These are phyloP conservation scores for Hycleus phaleratus DNA, from an alignment of 1,140 invertebrate genomes.

Conservation along the genomic window DNA sequence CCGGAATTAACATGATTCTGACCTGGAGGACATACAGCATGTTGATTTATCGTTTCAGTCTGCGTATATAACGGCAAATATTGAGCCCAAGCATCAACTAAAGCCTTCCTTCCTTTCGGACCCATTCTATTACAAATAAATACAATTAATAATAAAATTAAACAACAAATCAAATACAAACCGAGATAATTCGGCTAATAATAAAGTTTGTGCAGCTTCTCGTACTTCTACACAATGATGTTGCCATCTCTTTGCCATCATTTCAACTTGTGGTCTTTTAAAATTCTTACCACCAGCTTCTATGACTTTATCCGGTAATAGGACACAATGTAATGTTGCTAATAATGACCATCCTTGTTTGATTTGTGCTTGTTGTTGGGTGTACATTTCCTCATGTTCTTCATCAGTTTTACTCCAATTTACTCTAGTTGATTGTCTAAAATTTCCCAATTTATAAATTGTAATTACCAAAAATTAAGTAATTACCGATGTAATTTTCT, in stretches of 20 bases:
- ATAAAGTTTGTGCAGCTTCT: conserved; percentile 91
- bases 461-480: conserved; percentile 8
- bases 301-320: conserved; percentile 79
- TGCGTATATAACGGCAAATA: conserved; percentile 85
- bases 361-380: conserved; percentile 81
- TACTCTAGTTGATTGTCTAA: conserved; percentile 41
- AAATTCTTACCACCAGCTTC: conserved; percentile 66
- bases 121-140: conserved; percentile 56
- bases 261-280: conserved; percentile 90
- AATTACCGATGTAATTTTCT: conserved; percentile 53
- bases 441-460: not conserved
- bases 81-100: conserved; percentile 93
- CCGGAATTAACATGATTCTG: conserved; percentile 38
- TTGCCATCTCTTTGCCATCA: conserved; percentile 96
- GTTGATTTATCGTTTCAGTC: conserved; percentile 56
- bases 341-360: conserved; percentile 95
- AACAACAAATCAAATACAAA: conserved; percentile 1
- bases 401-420: conserved; percentile 65
- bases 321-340: conserved; percentile 91
- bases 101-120: conserved; percentile 79
- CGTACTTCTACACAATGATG: conserved; percentile 95
- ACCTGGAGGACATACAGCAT: conserved; percentile 35
- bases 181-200: conserved; percentile 81
- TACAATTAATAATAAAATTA: not conserved
- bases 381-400: conserved; percentile 71